Evolutionary conservation across 2,113 vertebrate genomes (phyloP).

Genomic region (Gymnogyps californianus): DNA sequence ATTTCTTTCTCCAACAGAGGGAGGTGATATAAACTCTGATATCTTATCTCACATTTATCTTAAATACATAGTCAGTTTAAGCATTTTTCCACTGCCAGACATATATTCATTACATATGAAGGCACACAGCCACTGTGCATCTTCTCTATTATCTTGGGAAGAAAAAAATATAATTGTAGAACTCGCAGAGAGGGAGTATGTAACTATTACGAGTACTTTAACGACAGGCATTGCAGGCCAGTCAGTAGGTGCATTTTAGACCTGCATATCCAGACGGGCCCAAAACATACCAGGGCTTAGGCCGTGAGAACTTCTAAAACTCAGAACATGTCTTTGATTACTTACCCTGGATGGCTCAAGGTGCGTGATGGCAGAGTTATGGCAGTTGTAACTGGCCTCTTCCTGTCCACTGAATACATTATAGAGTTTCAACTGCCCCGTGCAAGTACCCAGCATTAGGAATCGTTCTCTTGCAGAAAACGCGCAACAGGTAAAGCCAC

Average conservation of each 20-base stretch:
- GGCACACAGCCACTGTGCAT: not conserved
- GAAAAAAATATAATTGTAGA: not conserved
- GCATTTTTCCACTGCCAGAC: not conserved
- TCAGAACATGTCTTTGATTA: not conserved
- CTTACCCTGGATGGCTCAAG: slow-evolving; percentile 94
- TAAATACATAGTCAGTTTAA: not conserved
- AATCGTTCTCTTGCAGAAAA: slow-evolving; percentile 97
- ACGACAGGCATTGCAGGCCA: not conserved
- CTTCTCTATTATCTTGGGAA: not conserved
- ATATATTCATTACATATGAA: not conserved
- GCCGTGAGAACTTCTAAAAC: not conserved
- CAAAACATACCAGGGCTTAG: not conserved
- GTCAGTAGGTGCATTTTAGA: not conserved
- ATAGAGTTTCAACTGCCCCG: slow-evolving; percentile 95
- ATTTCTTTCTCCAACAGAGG: not conserved
- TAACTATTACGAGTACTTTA: not conserved
- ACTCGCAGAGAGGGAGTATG: not conserved
- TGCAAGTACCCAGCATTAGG: slow-evolving; percentile 97
- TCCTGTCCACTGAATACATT: slow-evolving; percentile 98
- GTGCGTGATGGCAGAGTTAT: slow-evolving; percentile 95
- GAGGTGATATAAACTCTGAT: not conserved
- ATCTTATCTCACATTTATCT: not conserved
- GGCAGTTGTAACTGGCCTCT: slow-evolving; percentile 97
- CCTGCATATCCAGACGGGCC: not conserved
- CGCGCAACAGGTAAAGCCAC: slow-evolving; percentile 95